phyloP scores from a whole-genome alignment of 2,888 invertebrate species.

The Spodoptera picta region DNA sequence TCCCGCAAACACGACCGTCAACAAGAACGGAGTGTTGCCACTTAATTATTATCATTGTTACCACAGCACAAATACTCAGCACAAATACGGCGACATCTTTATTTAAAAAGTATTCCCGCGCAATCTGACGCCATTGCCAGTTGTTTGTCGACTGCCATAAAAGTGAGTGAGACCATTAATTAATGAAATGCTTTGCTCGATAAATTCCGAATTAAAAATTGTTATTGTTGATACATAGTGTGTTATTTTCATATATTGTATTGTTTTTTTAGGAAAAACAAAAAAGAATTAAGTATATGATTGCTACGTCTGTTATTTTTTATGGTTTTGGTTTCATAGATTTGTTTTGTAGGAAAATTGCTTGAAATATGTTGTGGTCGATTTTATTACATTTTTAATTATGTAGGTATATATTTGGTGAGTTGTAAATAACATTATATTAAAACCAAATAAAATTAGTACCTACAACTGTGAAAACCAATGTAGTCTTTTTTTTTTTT shows the following conservation, averaged over 20 bases:
- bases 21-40: conserved; percentile 26
- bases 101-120: conserved; percentile 38
- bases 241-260: conserved; percentile 36
- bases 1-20: conserved; percentile 15
- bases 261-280: conserved; percentile 22
- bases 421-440: no score
- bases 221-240: conserved; percentile 36
- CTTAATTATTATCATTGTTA: conserved; percentile 43
- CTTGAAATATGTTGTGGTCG: no score
- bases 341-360: conserved; percentile 5
- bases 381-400: no score
- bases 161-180: conserved; percentile 43
- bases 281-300: conserved; percentile 5
- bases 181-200: conserved; percentile 50
- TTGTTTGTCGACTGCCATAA: conserved; percentile 38
- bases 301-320: no score
- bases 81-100: conserved; percentile 45
- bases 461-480: no score
- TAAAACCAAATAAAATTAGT: no score
- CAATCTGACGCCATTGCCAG: conserved; percentile 22
- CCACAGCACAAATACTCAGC: conserved; percentile 38
- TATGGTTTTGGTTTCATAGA: no score
- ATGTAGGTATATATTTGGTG: no score
- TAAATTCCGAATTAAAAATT: conserved; percentile 51
- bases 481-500: no score